A percentile compares a stretch with the other conserved stretches of the same genome.
Conservation (phyloP, 2,888 invertebrate species). For the Epinotia brunnichana region DNA sequence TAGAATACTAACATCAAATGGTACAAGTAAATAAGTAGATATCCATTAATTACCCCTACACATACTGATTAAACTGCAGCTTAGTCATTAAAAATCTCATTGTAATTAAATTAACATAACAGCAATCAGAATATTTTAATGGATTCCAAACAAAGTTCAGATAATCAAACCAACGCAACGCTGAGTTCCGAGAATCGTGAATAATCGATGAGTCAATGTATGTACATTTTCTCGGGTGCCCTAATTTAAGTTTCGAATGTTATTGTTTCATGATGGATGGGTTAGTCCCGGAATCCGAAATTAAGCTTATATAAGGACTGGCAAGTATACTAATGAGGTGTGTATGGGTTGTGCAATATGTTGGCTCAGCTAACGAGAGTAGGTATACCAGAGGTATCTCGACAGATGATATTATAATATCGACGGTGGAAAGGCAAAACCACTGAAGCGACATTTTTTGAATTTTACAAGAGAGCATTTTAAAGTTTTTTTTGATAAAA, state of each 20-base stretch:
- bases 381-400: neutral
- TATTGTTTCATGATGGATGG: slow-evolving; percentile 33
- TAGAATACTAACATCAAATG: neutral
- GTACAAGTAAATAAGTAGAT: too few relatives aligned
- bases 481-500: too few relatives aligned
- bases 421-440: too few relatives aligned
- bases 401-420: neutral
- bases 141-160: slow-evolving; percentile 36
- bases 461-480: too few relatives aligned
- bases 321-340: neutral
- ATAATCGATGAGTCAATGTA: slow-evolving; percentile 37
- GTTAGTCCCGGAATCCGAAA: slow-evolving; percentile 5
- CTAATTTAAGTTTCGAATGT: slow-evolving; percentile 30
- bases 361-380: neutral
- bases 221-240: slow-evolving; percentile 17
- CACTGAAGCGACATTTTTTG: too few relatives aligned
- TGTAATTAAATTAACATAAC: slow-evolving; percentile 36
- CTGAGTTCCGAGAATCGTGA: slow-evolving; percentile 24
- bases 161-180: slow-evolving; percentile 18
- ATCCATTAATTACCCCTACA: too few relatives aligned
- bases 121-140: slow-evolving; percentile 40
- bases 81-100: neutral
- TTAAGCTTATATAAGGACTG: neutral
- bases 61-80: neutral
- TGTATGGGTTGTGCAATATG: neutral